A percentile compares a stretch with the other conserved stretches of the same genome.
These are phyloP conservation scores for Willisornis vidua DNA, from an alignment of 2,113 vertebrate genomes.

Conservation along the genomic window DNA sequence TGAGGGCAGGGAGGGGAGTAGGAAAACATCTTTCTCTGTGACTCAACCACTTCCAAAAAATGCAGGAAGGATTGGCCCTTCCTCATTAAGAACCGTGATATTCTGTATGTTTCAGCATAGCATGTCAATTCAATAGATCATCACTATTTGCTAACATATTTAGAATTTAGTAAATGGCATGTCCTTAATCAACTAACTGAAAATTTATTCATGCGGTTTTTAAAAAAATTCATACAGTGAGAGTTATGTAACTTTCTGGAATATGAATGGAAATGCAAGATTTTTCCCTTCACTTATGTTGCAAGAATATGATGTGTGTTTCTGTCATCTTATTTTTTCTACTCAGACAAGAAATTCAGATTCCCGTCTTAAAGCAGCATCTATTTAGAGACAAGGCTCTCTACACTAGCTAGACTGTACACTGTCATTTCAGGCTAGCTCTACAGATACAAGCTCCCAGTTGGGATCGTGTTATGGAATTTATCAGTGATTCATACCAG, in stretches of 20 bases:
- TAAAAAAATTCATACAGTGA: neutral
- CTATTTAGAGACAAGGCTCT: slow-evolving; percentile 50
- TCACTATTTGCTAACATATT: neutral
- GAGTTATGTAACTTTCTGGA: neutral
- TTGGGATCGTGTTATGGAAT: slow-evolving; percentile 50
- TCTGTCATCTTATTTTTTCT: slow-evolving; percentile 51
- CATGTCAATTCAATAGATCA: neutral
- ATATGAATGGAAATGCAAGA: neutral
- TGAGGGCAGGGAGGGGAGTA: neutral
- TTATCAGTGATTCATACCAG: slow-evolving; percentile 37
- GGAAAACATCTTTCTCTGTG: neutral
- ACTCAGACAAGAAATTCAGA: slow-evolving; percentile 56
- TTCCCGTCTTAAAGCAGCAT: slow-evolving; percentile 57
- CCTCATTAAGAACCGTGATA: neutral
- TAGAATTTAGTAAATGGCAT: neutral
- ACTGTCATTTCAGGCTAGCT: slow-evolving; percentile 54
- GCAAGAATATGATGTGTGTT: slow-evolving; percentile 54
- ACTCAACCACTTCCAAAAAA: neutral
- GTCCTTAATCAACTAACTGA: neutral
- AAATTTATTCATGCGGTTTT: neutral
- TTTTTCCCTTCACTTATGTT: slow-evolving; percentile 36
- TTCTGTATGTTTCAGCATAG: neutral
- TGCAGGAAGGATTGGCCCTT: neutral
- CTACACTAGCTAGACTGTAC: slow-evolving; percentile 55
- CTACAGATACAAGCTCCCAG: slow-evolving; percentile 47